These are phyloP conservation scores for Malurus alboscapulatus DNA, from an alignment of 2,113 vertebrate species.

Conservation along the genomic window DNA sequence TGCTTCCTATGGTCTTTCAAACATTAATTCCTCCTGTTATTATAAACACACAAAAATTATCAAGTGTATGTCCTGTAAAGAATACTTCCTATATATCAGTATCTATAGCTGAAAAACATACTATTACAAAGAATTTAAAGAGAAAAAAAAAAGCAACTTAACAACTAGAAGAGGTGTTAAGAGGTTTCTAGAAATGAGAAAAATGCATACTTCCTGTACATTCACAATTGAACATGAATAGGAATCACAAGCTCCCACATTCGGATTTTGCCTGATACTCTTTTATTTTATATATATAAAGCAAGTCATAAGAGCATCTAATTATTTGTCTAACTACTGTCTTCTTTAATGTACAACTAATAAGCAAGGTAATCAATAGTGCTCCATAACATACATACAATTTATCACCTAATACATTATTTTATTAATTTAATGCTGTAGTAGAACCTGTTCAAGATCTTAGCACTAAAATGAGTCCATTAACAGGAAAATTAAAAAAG, in stretches of 20 bases:
- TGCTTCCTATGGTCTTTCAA: neutral
- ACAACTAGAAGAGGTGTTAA: neutral
- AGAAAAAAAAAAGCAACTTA: neutral
- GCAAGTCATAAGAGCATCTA: neutral
- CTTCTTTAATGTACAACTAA: neutral
- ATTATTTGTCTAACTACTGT: neutral
- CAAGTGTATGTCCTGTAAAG: neutral
- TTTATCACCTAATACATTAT: neutral
- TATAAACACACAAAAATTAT: neutral
- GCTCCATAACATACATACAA: neutral
- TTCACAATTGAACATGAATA: neutral
- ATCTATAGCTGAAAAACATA: neutral
- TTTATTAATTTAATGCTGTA: neutral
- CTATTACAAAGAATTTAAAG: neutral
- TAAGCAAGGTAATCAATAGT: neutral
- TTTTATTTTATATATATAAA: neutral
- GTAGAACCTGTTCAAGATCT: neutral
- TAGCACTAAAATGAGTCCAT: neutral
- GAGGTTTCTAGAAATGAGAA: neutral
- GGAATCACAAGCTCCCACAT: neutral
- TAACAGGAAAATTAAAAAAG: neutral
- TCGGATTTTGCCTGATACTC: neutral
- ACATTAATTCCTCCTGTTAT: neutral
- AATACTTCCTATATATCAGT: neutral
- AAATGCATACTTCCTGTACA: neutral